These are phyloP conservation scores for Panagrolaimus sp. DNA, from an alignment of 1,140 invertebrate genomes.

Conservation along the genomic window DNA sequence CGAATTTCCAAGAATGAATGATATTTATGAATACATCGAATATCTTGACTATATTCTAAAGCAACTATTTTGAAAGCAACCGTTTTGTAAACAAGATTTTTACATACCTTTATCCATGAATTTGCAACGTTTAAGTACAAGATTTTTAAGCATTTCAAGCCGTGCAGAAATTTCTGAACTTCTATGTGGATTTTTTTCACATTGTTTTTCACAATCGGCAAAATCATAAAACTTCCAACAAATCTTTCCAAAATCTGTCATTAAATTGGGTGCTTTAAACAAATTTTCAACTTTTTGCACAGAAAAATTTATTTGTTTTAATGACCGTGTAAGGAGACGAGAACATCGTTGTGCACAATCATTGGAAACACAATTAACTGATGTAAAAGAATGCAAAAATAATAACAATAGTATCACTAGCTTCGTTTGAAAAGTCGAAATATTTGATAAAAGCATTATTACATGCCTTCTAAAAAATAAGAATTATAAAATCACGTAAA, in stretches of 20 bases:
- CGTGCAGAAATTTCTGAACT: not conserved
- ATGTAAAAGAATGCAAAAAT: too few relatives aligned
- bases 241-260: constrained; percentile 8
- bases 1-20: not conserved
- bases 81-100: not conserved
- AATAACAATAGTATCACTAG: too few relatives aligned
- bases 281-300: not conserved
- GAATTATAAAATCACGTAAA: too few relatives aligned
- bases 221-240: constrained; percentile 10
- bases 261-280: not conserved
- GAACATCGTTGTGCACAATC: not conserved
- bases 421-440: too few relatives aligned
- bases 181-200: not conserved
- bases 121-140: constrained; percentile 11
- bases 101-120: constrained; percentile 4
- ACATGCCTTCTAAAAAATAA: too few relatives aligned
- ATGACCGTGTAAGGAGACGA: not conserved
- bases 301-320: not conserved
- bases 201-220: constrained; percentile 6
- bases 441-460: too few relatives aligned
- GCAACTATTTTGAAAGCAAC: not conserved
- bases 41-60: constrained; percentile 8
- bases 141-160: not conserved
- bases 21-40: constrained; percentile 11
- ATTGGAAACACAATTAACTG: too few relatives aligned